Conservation (phyloP, 2,888 invertebrate species). For the Reticulitermes lucifugus region DNA sequence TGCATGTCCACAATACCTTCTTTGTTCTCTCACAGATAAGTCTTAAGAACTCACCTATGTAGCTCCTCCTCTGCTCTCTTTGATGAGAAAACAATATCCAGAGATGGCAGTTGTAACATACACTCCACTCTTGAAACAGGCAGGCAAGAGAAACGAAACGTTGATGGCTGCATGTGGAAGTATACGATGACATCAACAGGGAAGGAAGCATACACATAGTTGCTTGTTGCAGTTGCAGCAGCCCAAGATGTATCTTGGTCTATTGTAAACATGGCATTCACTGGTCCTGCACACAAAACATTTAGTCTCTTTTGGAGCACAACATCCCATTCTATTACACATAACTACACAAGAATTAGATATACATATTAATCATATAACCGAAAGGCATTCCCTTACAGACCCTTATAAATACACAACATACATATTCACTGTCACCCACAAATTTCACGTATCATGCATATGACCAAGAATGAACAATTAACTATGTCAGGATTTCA, state of each 20-base stretch:
- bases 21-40: neutral
- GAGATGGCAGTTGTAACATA: conserved; percentile 93
- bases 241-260: conserved; percentile 55
- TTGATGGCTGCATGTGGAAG: conserved; percentile 97
- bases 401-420: too few relatives aligned
- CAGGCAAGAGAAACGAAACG: conserved; percentile 94
- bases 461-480: too few relatives aligned
- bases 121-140: conserved; percentile 97
- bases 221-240: conserved; percentile 73
- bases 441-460: too few relatives aligned
- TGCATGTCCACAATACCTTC: too few relatives aligned
- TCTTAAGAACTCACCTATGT: conserved; percentile 38
- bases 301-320: too few relatives aligned
- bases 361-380: too few relatives aligned
- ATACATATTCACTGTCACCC: too few relatives aligned
- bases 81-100: conserved; percentile 97
- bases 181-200: conserved; percentile 99
- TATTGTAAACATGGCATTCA: conserved; percentile 57
- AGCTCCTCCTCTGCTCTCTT: conserved; percentile 83
- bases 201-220: conserved; percentile 92
- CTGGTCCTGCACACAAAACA: conserved; percentile 44
- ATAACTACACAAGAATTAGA: too few relatives aligned
- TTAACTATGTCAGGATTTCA: too few relatives aligned
- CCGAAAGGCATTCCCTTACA: too few relatives aligned
- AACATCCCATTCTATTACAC: too few relatives aligned